Evolutionary conservation across 1,140 invertebrate species (phyloP).

Genomic region (Aphis craccivora): DNA sequence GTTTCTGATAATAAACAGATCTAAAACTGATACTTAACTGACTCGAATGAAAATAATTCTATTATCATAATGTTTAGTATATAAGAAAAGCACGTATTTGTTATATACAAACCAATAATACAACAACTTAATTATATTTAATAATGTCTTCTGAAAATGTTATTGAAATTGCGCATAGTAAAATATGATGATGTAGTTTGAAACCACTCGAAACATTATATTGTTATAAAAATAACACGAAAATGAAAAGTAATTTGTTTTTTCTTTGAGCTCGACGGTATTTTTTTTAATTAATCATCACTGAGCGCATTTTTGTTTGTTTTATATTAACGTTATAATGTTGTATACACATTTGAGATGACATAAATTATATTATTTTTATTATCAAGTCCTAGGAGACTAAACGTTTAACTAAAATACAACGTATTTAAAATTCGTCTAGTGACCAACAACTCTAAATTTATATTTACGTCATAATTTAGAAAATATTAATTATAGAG

Average conservation of each 20-base stretch:
- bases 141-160: neutral
- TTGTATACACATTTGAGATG: neutral
- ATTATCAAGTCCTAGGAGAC: neutral
- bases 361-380: neutral
- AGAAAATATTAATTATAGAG: no score
- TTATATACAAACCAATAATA: neutral
- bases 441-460: neutral
- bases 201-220: neutral
- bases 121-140: neutral
- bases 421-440: neutral
- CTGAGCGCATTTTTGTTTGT: neutral
- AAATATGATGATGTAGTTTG: neutral
- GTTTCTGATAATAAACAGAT: neutral
- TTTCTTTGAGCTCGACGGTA: neutral
- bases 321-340: neutral
- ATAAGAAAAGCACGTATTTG: neutral
- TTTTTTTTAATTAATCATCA: neutral
- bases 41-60: neutral
- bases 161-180: neutral
- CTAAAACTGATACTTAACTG: neutral
- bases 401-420: neutral
- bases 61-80: neutral
- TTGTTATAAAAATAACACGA: neutral
- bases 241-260: neutral
- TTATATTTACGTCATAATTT: no score